A percentile compares a stretch with the other conserved stretches of the same genome.
These are phyloP conservation scores for Rugalucina vietnamica DNA, from an alignment of 2,888 invertebrate genomes.

Conservation along the genomic window DNA sequence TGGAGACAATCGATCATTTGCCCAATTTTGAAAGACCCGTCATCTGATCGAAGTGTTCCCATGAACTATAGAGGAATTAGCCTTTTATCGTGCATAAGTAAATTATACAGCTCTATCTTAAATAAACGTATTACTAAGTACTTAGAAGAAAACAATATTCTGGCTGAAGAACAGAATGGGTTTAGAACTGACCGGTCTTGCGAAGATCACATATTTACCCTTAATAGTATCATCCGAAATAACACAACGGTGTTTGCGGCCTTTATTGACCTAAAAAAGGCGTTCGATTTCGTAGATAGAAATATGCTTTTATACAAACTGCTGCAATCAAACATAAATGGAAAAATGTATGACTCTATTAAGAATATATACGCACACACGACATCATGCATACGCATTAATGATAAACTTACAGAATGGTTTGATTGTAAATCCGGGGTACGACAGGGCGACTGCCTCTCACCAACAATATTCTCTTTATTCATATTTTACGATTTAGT, in stretches of 20 bases:
- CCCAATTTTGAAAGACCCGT: slow-evolving; percentile 9
- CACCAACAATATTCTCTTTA: too few relatives aligned
- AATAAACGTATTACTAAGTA: background rate
- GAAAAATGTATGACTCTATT: too few relatives aligned
- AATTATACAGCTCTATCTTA: background rate
- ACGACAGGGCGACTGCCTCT: background rate
- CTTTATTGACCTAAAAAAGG: too few relatives aligned
- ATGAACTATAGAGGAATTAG: slow-evolving; percentile 9
- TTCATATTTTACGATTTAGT: too few relatives aligned
- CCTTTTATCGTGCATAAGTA: background rate
- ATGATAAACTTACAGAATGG: too few relatives aligned
- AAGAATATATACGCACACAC: too few relatives aligned
- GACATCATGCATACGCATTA: too few relatives aligned
- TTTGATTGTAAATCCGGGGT: too few relatives aligned
- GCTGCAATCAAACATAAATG: too few relatives aligned
- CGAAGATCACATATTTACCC: background rate
- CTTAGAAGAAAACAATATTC: background rate
- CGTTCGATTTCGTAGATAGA: too few relatives aligned
- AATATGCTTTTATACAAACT: too few relatives aligned
- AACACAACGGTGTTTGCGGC: too few relatives aligned
- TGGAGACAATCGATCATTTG: slow-evolving; percentile 2
- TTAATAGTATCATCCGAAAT: background rate
- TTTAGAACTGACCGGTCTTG: background rate
- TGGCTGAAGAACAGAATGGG: background rate
- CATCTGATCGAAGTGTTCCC: slow-evolving; percentile 8